phyloP scores from a whole-genome alignment of 2,888 invertebrate genomes.

The Zaprionus obscuricornis region DNA sequence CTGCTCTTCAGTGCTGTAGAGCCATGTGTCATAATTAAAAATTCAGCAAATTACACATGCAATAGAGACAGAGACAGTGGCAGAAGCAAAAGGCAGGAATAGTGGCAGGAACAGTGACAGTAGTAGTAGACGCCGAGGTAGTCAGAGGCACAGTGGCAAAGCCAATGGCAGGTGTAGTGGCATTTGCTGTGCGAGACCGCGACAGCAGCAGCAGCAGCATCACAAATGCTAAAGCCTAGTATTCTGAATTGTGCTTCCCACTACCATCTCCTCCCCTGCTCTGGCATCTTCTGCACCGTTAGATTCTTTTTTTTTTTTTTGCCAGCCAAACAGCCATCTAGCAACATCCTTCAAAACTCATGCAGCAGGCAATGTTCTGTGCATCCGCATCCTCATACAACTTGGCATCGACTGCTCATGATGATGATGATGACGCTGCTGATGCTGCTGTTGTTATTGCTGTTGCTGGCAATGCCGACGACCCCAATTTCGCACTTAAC shows the following conservation, averaged over 20 bases:
- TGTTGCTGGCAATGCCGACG: conserved; percentile 40
- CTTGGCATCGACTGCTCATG: conserved; percentile 17
- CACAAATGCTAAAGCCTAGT: conserved; percentile 12
- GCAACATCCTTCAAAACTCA: no score
- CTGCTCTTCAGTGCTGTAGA: conserved; percentile 16
- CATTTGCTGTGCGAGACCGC: no score
- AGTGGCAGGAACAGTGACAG: no score
- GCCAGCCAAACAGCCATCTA: no score
- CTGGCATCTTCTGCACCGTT: neutral
- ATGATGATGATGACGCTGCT: neutral
- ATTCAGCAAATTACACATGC: conserved; percentile 68
- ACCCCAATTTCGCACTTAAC: conserved; percentile 69
- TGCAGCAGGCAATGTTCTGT: neutral
- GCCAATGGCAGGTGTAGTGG: no score
- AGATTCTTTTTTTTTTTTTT: no score
- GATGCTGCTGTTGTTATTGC: neutral
- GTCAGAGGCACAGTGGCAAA: no score
- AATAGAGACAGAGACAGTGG: conserved; percentile 11
- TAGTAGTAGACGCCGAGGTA: no score
- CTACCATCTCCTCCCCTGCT: no score
- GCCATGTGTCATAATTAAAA: conserved; percentile 64
- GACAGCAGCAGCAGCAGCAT: no score
- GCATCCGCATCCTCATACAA: conserved; percentile 8
- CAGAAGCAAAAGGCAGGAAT: no score
- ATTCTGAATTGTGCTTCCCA: conserved; percentile 17